phyloP scores from a whole-genome alignment of 1,140 invertebrate genomes.

The Chymomyza costata region DNA sequence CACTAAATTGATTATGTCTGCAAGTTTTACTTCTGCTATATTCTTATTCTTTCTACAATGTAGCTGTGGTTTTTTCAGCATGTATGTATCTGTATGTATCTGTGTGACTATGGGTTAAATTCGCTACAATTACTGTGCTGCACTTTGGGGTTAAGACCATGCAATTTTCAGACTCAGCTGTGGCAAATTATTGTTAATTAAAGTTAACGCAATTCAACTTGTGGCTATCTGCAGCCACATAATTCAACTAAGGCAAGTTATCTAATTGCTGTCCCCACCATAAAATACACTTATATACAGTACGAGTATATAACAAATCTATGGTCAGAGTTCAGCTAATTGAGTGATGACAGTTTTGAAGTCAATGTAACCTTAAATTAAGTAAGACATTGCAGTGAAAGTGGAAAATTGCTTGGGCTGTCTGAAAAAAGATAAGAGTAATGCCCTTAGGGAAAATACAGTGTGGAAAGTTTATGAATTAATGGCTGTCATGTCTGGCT shows the following conservation, averaged over 20 bases:
- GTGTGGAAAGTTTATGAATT: slow-evolving; percentile 7
- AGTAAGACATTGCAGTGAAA: slow-evolving; percentile 8
- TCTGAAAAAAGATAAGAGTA: slow-evolving; percentile 29
- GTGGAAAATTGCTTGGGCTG: background rate
- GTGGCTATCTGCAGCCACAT: slow-evolving; percentile 17
- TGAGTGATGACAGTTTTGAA: slow-evolving; percentile 47
- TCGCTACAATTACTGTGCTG: too few species aligned
- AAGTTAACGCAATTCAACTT: slow-evolving; percentile 34
- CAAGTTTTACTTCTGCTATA: too few species aligned
- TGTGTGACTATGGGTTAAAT: too few species aligned
- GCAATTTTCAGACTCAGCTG: too few species aligned
- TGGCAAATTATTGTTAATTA: slow-evolving; percentile 60
- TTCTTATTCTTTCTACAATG: too few species aligned
- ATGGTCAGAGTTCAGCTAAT: slow-evolving; percentile 59
- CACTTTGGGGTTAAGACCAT: too few species aligned
- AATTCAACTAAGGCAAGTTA: slow-evolving; percentile 31
- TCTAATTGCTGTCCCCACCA: slow-evolving; percentile 35
- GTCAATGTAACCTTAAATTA: slow-evolving; percentile 63
- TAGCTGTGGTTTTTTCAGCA: too few species aligned
- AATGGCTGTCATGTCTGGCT: slow-evolving; percentile 9
- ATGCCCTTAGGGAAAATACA: too few species aligned
- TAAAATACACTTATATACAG: too few species aligned
- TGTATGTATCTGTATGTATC: too few species aligned
- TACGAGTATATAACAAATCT: slow-evolving; percentile 12
- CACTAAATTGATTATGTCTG: slow-evolving; percentile 63